A percentile compares a stretch with the other conserved stretches of the same genome.
Conservation (phyloP, 2,797 vertebrate genomes). For the Macropus fuliginosus region DNA sequence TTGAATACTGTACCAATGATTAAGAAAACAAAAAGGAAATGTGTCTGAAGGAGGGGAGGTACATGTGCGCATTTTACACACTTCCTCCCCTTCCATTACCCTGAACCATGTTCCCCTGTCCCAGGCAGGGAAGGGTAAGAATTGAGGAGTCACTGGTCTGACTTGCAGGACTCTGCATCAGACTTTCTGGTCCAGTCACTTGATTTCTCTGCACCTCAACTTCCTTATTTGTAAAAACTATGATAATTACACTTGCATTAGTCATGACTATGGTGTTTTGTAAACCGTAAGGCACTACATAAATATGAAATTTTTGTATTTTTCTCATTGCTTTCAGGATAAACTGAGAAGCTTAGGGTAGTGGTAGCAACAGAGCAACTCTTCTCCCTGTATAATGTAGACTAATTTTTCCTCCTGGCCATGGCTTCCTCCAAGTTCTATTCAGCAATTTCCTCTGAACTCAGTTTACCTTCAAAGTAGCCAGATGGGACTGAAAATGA, state of each 20-base stretch:
- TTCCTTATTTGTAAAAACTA: background rate
- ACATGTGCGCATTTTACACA: background rate
- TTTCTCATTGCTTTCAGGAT: background rate
- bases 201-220: background rate
- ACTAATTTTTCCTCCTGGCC: background rate
- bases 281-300: background rate
- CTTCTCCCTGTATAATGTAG: background rate
- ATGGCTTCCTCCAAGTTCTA: too few species aligned
- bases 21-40: background rate
- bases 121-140: background rate
- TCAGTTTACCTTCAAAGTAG: too few species aligned
- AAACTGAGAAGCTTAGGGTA: background rate
- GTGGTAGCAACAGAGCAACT: background rate
- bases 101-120: background rate
- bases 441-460: too few species aligned
- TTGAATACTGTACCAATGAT: background rate
- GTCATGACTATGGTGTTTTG: too few species aligned
- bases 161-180: background rate
- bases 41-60: background rate
- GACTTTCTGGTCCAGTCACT: background rate
- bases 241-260: too few species aligned
- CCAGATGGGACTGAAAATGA: too few species aligned
- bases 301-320: background rate
- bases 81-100: background rate
- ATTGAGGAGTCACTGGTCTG: background rate